Base-by-base conservation (phyloP, 1,140 invertebrate species). In the Arctopsyche grandis region DNA sequence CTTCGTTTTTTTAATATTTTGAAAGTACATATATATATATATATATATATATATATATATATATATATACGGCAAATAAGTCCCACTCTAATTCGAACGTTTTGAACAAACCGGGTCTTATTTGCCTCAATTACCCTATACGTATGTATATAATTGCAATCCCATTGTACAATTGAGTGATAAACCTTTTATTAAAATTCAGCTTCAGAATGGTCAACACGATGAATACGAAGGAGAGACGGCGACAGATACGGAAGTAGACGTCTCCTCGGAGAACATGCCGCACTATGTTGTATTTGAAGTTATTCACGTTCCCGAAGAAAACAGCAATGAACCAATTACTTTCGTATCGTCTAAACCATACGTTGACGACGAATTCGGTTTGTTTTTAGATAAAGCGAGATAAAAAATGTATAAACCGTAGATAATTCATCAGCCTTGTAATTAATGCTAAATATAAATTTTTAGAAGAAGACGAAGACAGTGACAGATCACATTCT, bases 231-330 rank as follows among this genome's bases (percentile, higher is more conserved):
- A 81, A 12, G 56, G 82, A 84, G 79, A 86, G 82, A 87, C 58
- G 84, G 85, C 19, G 85, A 85, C 29, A 84, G 86, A 78, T 60
- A 70, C 26, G 10, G 85, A 87, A 63, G 69, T 48, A 1, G 70
- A 79, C 10, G 75, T 92, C 43, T 90, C 91, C 26, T 92, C 93
- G 86, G 93, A 93, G 0, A 93, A 94, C 86, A 93, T 93, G 3
- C 92, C 94, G 71, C 93, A 94, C 81, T 95, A 95, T 83, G 94
- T 95, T 5, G 94, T 95, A 5, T 85, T 95, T 12, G 93, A 95
- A 88, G 93, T 95, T 16, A 94, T 94, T 79, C 93, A 95, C 82
- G 85, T 94, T n/a, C 71, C 77, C 12, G 77, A 77, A 56, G 80
- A 79, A 44, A 76, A 63, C 44, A 38, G 43, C 19, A 66, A 78